These are phyloP conservation scores for Episyrphus balteatus DNA, from an alignment of 1,140 invertebrate species.

Conservation along the genomic window DNA sequence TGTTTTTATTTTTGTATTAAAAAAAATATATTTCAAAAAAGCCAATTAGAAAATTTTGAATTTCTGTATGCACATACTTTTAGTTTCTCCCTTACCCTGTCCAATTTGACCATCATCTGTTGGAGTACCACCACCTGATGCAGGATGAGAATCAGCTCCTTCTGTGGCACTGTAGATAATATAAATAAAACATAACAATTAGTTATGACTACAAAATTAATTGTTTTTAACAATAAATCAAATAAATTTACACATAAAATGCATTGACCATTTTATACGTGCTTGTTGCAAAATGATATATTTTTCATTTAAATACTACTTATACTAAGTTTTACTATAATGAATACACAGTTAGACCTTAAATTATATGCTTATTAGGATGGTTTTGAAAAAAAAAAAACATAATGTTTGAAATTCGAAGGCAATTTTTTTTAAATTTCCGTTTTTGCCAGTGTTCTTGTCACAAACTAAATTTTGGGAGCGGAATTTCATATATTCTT, in stretches of 20 bases:
- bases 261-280: neutral
- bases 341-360: too few species aligned
- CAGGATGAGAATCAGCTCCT: constrained; percentile 70
- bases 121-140: constrained; percentile 58
- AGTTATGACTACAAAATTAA: neutral
- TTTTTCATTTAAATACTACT: too few species aligned
- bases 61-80: constrained; percentile 32
- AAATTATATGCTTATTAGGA: too few species aligned
- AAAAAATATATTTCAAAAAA: neutral
- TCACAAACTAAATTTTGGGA: too few species aligned
- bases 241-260: neutral
- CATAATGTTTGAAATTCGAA: too few species aligned
- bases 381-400: too few species aligned
- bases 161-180: constrained; percentile 60
- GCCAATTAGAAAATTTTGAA: neutral
- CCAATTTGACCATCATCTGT: constrained; percentile 67
- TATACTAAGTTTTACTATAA: too few species aligned
- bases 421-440: too few species aligned
- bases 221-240: neutral
- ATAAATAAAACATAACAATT: neutral
- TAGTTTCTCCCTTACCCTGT: constrained; percentile 52
- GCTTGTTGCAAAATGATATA: neutral
- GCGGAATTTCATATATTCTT: too few species aligned
- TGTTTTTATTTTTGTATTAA: too few species aligned
- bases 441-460: too few species aligned